These are phyloP conservation scores for Lysandra coridon DNA, from an alignment of 2,888 invertebrate species.

Conservation along the genomic window DNA sequence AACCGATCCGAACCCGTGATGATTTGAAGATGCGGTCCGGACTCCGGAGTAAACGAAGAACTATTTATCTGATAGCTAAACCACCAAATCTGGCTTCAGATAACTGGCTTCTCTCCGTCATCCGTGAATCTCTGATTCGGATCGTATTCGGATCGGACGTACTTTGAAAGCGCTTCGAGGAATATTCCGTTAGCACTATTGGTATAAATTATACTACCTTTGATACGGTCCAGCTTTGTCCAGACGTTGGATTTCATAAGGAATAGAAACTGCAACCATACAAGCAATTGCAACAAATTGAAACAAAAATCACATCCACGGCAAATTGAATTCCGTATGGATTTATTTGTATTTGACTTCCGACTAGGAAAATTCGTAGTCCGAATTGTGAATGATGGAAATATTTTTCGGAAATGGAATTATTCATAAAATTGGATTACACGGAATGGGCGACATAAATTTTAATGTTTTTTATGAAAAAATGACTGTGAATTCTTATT, in stretches of 20 bases:
- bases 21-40: too few relatives aligned
- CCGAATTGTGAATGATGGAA: slow-evolving; percentile 14
- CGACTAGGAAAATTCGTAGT: not conserved
- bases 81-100: too few relatives aligned
- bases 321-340: slow-evolving; percentile 2
- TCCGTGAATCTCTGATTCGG: not conserved
- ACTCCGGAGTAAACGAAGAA: too few relatives aligned
- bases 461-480: not conserved
- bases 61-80: too few relatives aligned
- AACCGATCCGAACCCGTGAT: too few relatives aligned
- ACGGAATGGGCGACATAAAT: not conserved
- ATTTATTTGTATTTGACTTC: slow-evolving; percentile 13
- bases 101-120: not conserved
- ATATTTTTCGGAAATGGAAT: not conserved
- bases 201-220: not conserved
- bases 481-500: not conserved
- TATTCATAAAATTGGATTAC: slow-evolving; percentile 2
- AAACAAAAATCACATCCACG: slow-evolving; percentile 3
- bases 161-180: not conserved
- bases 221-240: not conserved
- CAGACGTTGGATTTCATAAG: slow-evolving; percentile 6
- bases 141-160: not conserved
- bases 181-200: not conserved
- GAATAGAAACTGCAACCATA: slow-evolving; percentile 6
- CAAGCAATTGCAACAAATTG: not conserved